Evolutionary conservation across 2,888 invertebrate species (phyloP).

Genomic region (Leptogaster cylindrica): DNA sequence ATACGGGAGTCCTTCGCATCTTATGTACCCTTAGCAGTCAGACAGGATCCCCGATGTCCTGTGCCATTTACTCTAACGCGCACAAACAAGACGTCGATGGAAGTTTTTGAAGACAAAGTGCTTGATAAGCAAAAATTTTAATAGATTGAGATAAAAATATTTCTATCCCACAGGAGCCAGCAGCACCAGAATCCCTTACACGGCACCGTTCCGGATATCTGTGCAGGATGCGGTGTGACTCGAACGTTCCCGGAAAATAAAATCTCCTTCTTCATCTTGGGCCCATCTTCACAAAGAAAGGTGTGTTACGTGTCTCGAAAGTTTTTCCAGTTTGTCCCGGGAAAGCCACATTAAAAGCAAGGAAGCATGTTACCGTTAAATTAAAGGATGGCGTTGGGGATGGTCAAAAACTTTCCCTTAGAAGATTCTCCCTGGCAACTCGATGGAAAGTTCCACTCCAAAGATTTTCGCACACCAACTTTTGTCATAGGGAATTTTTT

Average conservation of each 20-base stretch:
- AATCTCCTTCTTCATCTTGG: neutral
- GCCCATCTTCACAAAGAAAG: constrained; percentile 8
- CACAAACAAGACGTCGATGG: constrained; percentile 12
- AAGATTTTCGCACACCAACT: neutral
- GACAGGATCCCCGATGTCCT: neutral
- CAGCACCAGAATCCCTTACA: neutral
- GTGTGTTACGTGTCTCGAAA: constrained; percentile 36
- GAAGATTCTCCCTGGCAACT: neutral
- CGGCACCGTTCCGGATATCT: neutral
- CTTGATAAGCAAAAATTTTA: constrained; percentile 42
- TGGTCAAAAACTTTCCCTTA: constrained; percentile 13
- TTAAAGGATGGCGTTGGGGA: constrained; percentile 33
- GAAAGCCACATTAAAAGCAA: constrained; percentile 36
- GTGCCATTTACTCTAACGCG: neutral
- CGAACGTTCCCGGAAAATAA: neutral
- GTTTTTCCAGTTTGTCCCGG: constrained; percentile 29
- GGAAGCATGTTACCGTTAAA: constrained; percentile 42
- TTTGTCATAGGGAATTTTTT: constrained; percentile 9
- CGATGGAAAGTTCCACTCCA: neutral
- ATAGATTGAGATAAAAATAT: constrained; percentile 42
- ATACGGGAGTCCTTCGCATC: neutral
- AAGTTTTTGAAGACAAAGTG: constrained; percentile 17
- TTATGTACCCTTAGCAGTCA: neutral
- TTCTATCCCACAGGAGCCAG: constrained; percentile 1
- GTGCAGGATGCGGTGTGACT: neutral